Base-by-base conservation (phyloP, 2,797 vertebrate species). In the Squalus acanthias region DNA sequence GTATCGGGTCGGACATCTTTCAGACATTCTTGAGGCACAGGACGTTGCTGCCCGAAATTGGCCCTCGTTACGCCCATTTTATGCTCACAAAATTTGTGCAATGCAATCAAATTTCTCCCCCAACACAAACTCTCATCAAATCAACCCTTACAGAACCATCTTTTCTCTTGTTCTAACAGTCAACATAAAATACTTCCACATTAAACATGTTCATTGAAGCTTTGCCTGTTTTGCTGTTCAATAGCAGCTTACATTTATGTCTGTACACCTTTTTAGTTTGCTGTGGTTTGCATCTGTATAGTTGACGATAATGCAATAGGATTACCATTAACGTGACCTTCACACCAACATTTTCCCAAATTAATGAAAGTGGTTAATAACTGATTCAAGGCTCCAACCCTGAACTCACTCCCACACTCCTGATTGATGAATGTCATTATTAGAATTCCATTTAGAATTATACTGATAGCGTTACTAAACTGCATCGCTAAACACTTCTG, bases 381-480 rank as follows among this genome's bases (percentile, higher is more conserved):
- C 91, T 93, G 91, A 93, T 93, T 93, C 91, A 69, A 69, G 91
- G 63, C 63, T 93, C 63, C 91, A 46, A 46, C 65, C 63, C 65
- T 93, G 65, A 93, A 69, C 65, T 46, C 22, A 69, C 91, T 67
- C 63, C 20, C 39, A 67, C 91, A 3, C 63, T 93, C 63, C 91
- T 93, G 88, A 91, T 91, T n/a, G 88, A 91, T 91, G 88, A 91
- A 91, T 63, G 65, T 46, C 91, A 69, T 93, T 93, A 69, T 46
- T 93, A 93, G 39, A 69, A 93, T 67, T 46, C 24, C n/a, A 93
- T 69, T 93, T 93, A 67, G 91, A 69, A 93, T 93, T 67, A 69
- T 93, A 67, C 91, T 46, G n/a, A 69, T 93, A 93, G 63, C 20
- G 65, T 46, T 69, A 93, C 91, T 69, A 69, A 93, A 93, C 65